These are phyloP conservation scores for Tarsius wallacei DNA, from an alignment of 2,797 vertebrate genomes.

Conservation along the genomic window DNA sequence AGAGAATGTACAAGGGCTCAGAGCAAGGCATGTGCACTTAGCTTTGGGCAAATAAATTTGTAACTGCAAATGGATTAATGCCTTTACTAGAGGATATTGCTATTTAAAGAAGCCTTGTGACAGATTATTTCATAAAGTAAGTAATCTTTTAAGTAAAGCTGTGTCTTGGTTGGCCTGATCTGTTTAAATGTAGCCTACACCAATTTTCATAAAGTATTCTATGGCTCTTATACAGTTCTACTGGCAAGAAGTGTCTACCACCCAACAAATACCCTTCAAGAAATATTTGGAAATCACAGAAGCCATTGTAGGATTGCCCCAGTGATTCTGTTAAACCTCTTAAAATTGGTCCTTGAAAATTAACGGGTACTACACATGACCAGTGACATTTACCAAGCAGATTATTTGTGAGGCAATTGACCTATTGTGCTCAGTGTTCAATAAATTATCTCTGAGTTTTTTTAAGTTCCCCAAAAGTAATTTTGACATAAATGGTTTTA, in stretches of 20 bases:
- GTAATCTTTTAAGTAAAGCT: conserved; percentile 50
- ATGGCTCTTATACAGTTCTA: background rate
- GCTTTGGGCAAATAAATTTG: background rate
- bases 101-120: conserved; percentile 60
- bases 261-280: background rate
- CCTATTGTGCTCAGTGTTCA: background rate
- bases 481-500: conserved; percentile 53
- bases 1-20: background rate
- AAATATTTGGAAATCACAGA: conserved; percentile 57
- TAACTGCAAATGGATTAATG: conserved; percentile 56
- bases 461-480: background rate
- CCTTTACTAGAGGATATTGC: conserved; percentile 50
- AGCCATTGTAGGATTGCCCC: background rate
- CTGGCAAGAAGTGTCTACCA: conserved; percentile 1
- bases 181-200: background rate
- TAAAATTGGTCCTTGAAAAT: conserved; percentile 26
- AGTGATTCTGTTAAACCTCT: conserved; percentile 34
- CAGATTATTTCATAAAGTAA: conserved; percentile 68
- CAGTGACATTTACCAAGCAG: conserved; percentile 59
- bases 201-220: background rate
- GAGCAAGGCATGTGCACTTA: background rate
- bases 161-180: background rate
- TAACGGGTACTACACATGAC: conserved; percentile 26
- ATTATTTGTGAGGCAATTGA: background rate
- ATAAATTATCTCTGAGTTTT: background rate